A percentile compares a stretch with the other conserved stretches of the same genome.
phyloP scores from a whole-genome alignment of 1,140 invertebrate species.

The Ceratosolen solmsi region DNA sequence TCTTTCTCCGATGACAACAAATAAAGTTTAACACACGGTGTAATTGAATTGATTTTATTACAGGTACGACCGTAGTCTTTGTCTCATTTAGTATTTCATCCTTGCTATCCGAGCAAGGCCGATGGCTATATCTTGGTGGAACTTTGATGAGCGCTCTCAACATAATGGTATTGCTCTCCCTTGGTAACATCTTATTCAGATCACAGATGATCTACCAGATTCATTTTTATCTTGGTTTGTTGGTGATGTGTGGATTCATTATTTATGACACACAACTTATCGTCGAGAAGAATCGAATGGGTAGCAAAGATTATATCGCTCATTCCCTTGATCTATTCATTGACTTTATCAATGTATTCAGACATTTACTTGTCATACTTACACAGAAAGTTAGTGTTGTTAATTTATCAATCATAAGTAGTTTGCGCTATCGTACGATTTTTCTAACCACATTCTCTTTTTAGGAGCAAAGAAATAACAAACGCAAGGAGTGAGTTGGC shows the following conservation, averaged over 20 bases:
- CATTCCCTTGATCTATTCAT: constrained; percentile 94
- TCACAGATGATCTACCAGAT: constrained; percentile 87
- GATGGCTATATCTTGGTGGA: constrained; percentile 89
- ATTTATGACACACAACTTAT: constrained; percentile 97
- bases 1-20: too few species aligned
- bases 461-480: constrained; percentile 65
- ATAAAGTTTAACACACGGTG: too few species aligned
- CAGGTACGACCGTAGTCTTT: constrained; percentile 89
- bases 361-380: constrained; percentile 89
- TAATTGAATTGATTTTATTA: too few species aligned
- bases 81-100: constrained; percentile 91
- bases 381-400: constrained; percentile 87
- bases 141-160: constrained; percentile 87
- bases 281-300: constrained; percentile 90
- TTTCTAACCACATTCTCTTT: constrained; percentile 39
- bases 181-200: constrained; percentile 90
- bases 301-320: constrained; percentile 93
- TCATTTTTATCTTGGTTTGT: constrained; percentile 90
- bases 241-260: constrained; percentile 94
- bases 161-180: constrained; percentile 83
- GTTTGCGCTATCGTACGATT: background rate
- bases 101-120: constrained; percentile 86
- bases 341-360: constrained; percentile 93
- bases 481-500: constrained; percentile 60
- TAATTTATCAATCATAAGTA: background rate